Conservation (phyloP, 2,113 vertebrate genomes). For the Solenodon paradoxus region DNA sequence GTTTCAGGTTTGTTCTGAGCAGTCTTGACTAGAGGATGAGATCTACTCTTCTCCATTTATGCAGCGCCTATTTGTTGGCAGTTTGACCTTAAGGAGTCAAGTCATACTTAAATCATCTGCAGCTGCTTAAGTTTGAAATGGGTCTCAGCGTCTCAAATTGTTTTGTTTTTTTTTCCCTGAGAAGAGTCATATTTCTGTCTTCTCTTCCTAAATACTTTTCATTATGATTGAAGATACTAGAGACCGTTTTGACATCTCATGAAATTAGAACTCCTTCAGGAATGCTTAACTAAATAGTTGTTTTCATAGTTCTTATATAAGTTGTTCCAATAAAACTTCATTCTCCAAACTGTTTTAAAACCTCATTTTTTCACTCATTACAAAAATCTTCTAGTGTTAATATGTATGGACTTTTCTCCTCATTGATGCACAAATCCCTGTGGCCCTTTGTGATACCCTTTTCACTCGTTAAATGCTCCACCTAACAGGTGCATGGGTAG, state of each 20-base stretch:
- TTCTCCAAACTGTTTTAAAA: background rate
- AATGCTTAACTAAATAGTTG: background rate
- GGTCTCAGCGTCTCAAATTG: background rate
- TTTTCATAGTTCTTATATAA: background rate
- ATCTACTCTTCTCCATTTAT: background rate
- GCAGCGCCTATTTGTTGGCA: background rate
- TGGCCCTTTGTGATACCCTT: background rate
- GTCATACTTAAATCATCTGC: background rate
- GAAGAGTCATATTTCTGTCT: background rate
- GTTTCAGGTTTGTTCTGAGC: background rate
- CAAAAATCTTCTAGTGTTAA: background rate
- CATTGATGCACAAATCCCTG: background rate
- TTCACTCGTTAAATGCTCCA: background rate
- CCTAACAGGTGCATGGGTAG: background rate
- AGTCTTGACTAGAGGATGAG: background rate
- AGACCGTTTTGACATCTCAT: background rate
- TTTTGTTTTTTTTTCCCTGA: background rate
- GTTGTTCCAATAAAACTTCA: background rate
- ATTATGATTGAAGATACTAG: background rate
- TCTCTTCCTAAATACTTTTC: background rate
- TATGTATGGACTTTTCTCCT: background rate
- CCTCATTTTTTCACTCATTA: background rate
- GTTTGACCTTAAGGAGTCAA: background rate
- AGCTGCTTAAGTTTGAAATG: background rate
- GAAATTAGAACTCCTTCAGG: background rate